phyloP scores from a whole-genome alignment of 2,888 invertebrate species.

The Subacronicta megacephala region DNA sequence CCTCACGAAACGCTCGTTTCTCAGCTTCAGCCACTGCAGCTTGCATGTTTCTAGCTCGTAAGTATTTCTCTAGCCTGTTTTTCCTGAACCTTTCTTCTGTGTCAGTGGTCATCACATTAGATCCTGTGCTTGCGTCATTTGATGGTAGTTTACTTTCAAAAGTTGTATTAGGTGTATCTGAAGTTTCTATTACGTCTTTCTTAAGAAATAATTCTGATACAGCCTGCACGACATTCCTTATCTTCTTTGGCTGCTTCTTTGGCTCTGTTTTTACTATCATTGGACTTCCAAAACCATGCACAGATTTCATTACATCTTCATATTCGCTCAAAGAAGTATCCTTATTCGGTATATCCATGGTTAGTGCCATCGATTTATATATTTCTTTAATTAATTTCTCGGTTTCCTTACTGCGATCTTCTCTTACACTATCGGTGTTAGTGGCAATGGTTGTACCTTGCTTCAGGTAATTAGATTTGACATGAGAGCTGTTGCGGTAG shows the following conservation, averaged over 20 bases:
- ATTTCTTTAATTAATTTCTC: conserved; percentile 82
- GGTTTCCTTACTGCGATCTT: conserved; percentile 69
- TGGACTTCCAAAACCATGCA: conserved; percentile 22
- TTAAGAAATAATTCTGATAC: conserved; percentile 64
- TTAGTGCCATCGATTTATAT: conserved; percentile 79
- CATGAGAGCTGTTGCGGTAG: conserved; percentile 58
- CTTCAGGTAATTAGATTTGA: conserved; percentile 35
- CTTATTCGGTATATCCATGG: conserved; percentile 66
- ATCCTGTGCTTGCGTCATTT: conserved; percentile 35
- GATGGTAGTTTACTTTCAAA: conserved; percentile 45
- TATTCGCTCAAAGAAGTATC: conserved; percentile 64
- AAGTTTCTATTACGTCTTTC: conserved; percentile 53
- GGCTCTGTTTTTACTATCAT: conserved; percentile 21
- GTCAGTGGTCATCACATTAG: conserved; percentile 28
- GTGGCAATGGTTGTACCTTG: conserved; percentile 67
- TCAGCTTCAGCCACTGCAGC: conserved; percentile 12
- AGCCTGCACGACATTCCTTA: conserved; percentile 44
- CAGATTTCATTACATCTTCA: conserved; percentile 47
- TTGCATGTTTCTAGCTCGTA: conserved; percentile 20
- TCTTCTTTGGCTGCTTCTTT: conserved; percentile 38
- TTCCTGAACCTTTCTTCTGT: conserved; percentile 25
- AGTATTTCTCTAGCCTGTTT: conserved; percentile 23
- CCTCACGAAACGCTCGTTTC: conserved; percentile 10
- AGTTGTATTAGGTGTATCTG: conserved; percentile 48
- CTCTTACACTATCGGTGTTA: conserved; percentile 68